Base-by-base conservation (phyloP, 2,888 invertebrate species). In the Ctena decussata region DNA sequence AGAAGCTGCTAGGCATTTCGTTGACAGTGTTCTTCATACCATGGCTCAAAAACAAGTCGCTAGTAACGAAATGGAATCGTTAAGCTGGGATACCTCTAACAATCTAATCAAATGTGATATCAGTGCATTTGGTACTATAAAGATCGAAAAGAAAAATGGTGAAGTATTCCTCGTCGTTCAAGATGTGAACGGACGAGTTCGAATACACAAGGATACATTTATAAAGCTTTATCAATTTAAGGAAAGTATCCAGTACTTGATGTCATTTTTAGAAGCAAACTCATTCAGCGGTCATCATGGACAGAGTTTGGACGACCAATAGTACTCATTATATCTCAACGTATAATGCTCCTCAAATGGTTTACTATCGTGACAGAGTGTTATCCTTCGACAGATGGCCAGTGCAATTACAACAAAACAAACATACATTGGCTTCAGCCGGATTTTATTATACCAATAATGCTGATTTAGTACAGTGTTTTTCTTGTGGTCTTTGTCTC, bases 211-310 rank as follows among this genome's bases (percentile, higher is more conserved):
- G 35, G n/a, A 70, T 35, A 35, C 70, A n/a, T 70, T 70, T n/a
- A n/a, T 3, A 6, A 39, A 12, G 70, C 70, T 70, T 6, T 70
- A 21, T 35, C 35, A 32, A 70, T 70, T 35, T 70, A 70, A 70
- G 24, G 70, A 70, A 70, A 35, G 70, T 18, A 35, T 70, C n/a
- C 35, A 70, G n/a, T 70, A 39, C 30, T 41, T 70, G n/a, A 70
- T 70, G 12, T 70, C 70, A 35, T 70, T 70, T 70, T 24, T 70
- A 70, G 70, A 39, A 70, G 70, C 37, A 24, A 70, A 70, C n/a
- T 5, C 57, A 15, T 57, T 57, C 57, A 27, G 5, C n/a, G 24
- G 8, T 11, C 57, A 57, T 24, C 57, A 57, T 57, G 27, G 57
- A 57, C 57, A 57, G n/a, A 57, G 27, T 24, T 2, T 27, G 24